Evolutionary conservation across 2,888 invertebrate genomes (phyloP).

Genomic region (Rhorus exstirpatorius): DNA sequence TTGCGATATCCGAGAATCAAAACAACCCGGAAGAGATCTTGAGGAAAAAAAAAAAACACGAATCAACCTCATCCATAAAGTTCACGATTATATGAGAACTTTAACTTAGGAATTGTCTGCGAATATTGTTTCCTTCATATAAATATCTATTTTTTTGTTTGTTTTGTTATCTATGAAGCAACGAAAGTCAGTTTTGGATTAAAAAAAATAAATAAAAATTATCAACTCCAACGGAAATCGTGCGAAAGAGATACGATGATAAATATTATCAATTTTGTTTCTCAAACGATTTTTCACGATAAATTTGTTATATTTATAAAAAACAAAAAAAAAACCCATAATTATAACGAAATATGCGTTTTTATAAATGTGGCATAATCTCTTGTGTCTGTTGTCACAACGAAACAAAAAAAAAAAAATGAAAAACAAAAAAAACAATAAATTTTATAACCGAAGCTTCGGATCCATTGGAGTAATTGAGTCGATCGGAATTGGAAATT

Average conservation of each 20-base stretch:
- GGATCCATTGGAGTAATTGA: not conserved
- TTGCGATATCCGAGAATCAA: not conserved
- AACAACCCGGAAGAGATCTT: not conserved
- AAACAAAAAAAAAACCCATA: too few relatives aligned
- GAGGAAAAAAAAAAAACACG: not conserved
- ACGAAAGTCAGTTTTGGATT: not conserved
- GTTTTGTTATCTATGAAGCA: not conserved
- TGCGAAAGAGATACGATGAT: conserved; percentile 33
- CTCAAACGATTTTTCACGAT: conserved; percentile 13
- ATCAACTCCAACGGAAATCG: not conserved
- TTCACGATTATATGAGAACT: not conserved
- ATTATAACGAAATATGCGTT: conserved; percentile 42
- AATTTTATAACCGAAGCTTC: conserved; percentile 37
- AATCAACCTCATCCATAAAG: not conserved
- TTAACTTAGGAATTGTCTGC: conserved; percentile 19
- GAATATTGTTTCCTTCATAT: conserved; percentile 21
- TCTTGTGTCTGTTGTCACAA: conserved; percentile 48
- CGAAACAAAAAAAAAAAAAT: too few relatives aligned
- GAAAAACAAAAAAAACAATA: conserved; percentile 41
- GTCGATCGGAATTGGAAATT: not conserved
- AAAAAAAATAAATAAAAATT: conserved; percentile 12
- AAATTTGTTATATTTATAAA: conserved; percentile 60
- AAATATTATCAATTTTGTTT: not conserved
- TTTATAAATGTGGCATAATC: conserved; percentile 21
- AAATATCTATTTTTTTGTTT: conserved; percentile 5